phyloP scores from a whole-genome alignment of 2,113 vertebrate species.

The Epinephelus fuscoguttatus region DNA sequence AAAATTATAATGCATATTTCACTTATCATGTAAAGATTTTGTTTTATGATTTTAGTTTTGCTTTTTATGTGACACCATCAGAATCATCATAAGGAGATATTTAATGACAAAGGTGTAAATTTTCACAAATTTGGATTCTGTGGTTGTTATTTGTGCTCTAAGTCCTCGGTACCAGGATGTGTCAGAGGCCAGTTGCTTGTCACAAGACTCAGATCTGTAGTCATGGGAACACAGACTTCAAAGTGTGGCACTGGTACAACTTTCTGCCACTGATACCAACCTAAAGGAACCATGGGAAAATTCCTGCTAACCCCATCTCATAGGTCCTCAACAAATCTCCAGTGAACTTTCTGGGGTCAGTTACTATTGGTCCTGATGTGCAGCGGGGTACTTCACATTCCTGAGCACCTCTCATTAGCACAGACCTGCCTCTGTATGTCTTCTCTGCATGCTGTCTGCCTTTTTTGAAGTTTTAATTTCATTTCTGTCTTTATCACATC shows the following conservation, averaged over 20 bases:
- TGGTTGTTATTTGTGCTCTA: neutral
- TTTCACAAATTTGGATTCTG: no score
- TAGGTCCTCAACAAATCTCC: slow-evolving; percentile 14
- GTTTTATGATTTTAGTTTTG: no score
- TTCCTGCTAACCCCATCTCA: neutral
- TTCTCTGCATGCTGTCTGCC: neutral
- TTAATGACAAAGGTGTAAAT: no score
- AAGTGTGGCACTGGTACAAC: neutral
- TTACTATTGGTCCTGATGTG: neutral
- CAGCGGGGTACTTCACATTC: slow-evolving; percentile 23
- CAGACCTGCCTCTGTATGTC: neutral
- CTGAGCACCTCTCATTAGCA: slow-evolving; percentile 26
- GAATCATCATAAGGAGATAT: no score
- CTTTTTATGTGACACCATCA: no score
- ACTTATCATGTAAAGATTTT: no score
- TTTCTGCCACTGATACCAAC: slow-evolving; percentile 21
- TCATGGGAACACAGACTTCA: slow-evolving; percentile 3
- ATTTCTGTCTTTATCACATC: neutral
- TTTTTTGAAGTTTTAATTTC: neutral
- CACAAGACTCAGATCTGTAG: slow-evolving; percentile 7
- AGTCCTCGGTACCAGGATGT: neutral
- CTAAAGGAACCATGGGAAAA: slow-evolving; percentile 34
- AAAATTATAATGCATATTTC: no score
- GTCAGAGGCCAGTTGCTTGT: slow-evolving; percentile 4
- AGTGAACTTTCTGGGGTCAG: slow-evolving; percentile 50